These are phyloP conservation scores for Sternarchorhynchus goeldii DNA, from an alignment of 2,797 vertebrate species.

Conservation along the genomic window DNA sequence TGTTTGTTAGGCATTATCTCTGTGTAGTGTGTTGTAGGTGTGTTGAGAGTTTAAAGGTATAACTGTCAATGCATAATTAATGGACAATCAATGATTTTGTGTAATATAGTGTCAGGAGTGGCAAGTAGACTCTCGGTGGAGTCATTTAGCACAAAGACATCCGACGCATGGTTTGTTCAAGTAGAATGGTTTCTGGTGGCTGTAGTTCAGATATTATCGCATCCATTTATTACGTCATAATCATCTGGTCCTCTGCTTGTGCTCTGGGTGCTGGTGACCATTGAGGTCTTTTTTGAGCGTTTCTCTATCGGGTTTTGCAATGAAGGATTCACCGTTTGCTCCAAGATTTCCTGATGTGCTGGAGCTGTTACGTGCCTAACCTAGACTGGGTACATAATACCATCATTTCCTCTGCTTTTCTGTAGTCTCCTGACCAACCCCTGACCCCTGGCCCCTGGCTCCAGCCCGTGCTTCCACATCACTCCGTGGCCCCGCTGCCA, in stretches of 20 bases:
- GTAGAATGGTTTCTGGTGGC: conserved; percentile 2
- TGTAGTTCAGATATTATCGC: background rate
- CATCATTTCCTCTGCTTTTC: too few relatives aligned
- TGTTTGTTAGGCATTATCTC: too few relatives aligned
- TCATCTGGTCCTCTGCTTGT: background rate
- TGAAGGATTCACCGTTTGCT: too few relatives aligned
- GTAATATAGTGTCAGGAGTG: conserved; percentile 65
- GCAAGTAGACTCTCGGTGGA: conserved; percentile 67
- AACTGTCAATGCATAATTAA: conserved; percentile 74
- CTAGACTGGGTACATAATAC: background rate
- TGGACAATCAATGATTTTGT: conserved; percentile 78
- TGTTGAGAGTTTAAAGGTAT: conserved; percentile 31
- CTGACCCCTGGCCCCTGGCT: too few relatives aligned
- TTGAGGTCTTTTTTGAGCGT: background rate
- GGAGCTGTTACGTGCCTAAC: conserved; percentile 30
- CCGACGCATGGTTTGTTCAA: conserved; percentile 35
- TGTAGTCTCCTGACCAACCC: too few relatives aligned
- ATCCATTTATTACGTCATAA: background rate
- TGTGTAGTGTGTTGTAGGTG: background rate
- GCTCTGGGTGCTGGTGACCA: conserved; percentile 14
- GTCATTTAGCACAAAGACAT: conserved; percentile 64
- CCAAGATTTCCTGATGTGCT: too few relatives aligned
- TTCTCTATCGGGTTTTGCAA: too few relatives aligned
- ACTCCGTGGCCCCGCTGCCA: too few relatives aligned
- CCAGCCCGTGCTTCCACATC: too few relatives aligned